Evolutionary conservation across 2,113 vertebrate genomes (phyloP), one percentile per base, ranked within the genome.

Genomic region (Pimephales promelas): DNA sequence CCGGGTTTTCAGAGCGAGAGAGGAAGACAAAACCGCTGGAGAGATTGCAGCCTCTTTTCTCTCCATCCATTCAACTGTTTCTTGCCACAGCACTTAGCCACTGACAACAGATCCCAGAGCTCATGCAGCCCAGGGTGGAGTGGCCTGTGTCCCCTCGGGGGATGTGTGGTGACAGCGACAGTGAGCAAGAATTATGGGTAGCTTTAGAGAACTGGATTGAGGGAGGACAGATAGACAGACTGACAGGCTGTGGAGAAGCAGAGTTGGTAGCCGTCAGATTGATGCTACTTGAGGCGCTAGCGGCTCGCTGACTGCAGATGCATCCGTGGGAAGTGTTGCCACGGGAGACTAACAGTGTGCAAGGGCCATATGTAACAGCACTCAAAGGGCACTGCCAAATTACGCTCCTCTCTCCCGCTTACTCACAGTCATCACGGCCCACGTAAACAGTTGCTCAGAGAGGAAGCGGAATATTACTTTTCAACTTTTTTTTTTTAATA

Each of bases 271-370:
- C 86, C 76, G 64, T 88, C 89, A 91, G 90, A 90, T 92, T 92
- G 90, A 92, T 94, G 91, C 90, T 92, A 90, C 92, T 93, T 90
- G 86, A 87, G 87, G 91, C 81, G 79, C 64, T 88, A 59, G 31
- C 83, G 88, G 88, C 88, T 91, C 89, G 89, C 86, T 88, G 92
- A 90, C 86, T 87, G 81, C 93, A 93, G 92, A 94, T 93, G 92
- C 92, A 92, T 93, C 62, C 91, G 92, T 94, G 92, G 94, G 92
- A 93, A 92, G 92, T 93, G 94, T 93, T 93, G 91, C 92, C 91
- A 93, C 89, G 90, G 91, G 93, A 93, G 92, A 92, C 92, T 91
- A 93, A 91, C 92, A 92, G 92, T 91, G 91, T 93, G 90, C 91
- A 89, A 85, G 90, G 89, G 92, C 93, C 93, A 93, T 93, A 93